Evolutionary conservation across 1,140 invertebrate species (phyloP), one percentile per base, ranked within the genome.

Genomic region (Macrobrachium rosenbergii): DNA sequence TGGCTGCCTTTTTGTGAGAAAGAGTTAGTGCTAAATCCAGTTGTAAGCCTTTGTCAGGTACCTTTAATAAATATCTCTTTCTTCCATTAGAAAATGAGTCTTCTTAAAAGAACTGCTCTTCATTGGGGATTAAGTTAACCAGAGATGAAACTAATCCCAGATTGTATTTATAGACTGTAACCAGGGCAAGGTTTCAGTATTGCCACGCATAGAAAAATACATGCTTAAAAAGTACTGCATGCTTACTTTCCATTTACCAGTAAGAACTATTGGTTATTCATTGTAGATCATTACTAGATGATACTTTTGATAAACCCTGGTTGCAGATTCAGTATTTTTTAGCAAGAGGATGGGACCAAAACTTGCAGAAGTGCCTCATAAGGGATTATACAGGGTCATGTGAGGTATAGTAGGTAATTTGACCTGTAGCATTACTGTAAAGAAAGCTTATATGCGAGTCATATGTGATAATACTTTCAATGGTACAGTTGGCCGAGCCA

Each of bases 331-430:
- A 52, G 52, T 72, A 87, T 62, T 77, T 52, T 81, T 81, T 58
- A 81, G 78, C 78, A 69, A 87, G 75, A 79, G 84, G 84, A 87
- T 63, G 84, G 84, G 84, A 87, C 84, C 84, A 87, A 87, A 81
- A 80, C 21, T 63, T 72, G 76, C 37, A 75, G 52, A 87, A 87
- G 84, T 87, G 84, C 84, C 84, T 87, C 77, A 79, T 62, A 62
- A 81, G 84, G 78, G 78, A 81, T 80, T 73, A 73, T 69, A 87
- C 84, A 87, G 84, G 84, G 84, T 87, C 59, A 76, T 75, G 73
- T 75, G 78, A 76, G 84, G 77, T 80, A 81, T 52, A 52, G 52
- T 52, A 52, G 52, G 59, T 45, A 75, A 23, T 64, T 43, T 75
- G 84, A 87, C 64, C 67, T 73, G 78, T 76, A 83, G 59, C 67